Base-by-base conservation (phyloP, 1,140 invertebrate genomes). In the Temnothorax longispinosus region DNA sequence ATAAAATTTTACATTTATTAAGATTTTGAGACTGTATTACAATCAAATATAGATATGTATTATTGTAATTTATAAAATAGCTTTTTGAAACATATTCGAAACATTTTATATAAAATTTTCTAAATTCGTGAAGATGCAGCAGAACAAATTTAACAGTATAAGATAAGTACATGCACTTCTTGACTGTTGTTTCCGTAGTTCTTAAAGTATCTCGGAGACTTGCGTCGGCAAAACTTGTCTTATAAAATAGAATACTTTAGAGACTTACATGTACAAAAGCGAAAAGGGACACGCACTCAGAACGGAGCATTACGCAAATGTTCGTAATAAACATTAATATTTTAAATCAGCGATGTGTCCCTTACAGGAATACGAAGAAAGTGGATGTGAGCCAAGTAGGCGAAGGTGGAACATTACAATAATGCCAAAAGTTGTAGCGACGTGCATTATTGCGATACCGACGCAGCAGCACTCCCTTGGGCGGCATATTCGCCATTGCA, bases 371-470 rank as follows among this genome's bases (percentile, higher is more conserved):
- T 38, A 82, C 41, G 52, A 58, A 71, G 78, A 44, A 81, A 58
- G 54, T 38, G 27, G 67, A 82, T 35, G 27, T 13, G 54, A 58
- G 78, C 44, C 47, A 69, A 80, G n/a, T 69, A 67, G 65, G 21
- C 38, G 41, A 82, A 72, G 52, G 27, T 60, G 67, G 67, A 82
- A 82, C 80, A 74, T 82, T 82, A 82, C 80, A 82, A 82, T 82
- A 82, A 82, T 74, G 80, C 41, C 67, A 15, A 74, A 82, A 82
- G 80, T 82, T 74, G 67, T 74, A 82, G 80, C 67, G 52, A 74
- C 67, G 78, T 82, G 67, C 80, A 72, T 82, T 82, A 82, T 82
- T 82, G 80, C 80, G 67, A 82, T 72, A 82, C 78, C 52, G 50
- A 72, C 41, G 67, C 67, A 72, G 47, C 67, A 74, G 67, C 67